Evolutionary conservation across 2,113 vertebrate species (phyloP).

Genomic region (Narcine bancroftii): DNA sequence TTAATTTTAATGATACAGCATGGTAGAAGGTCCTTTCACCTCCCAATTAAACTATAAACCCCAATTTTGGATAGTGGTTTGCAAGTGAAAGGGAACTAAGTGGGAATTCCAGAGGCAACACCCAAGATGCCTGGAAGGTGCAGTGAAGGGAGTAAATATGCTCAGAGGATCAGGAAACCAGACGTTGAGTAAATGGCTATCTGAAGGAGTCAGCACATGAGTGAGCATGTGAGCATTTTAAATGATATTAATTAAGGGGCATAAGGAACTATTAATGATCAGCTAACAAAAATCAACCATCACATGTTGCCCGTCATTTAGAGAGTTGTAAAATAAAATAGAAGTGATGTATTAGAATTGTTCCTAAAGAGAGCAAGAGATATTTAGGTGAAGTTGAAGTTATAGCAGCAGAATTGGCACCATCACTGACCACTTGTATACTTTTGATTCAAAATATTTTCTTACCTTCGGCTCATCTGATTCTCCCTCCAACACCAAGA

Average conservation of each 20-base stretch:
- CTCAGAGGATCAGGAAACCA: not conserved
- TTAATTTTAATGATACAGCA: too few species aligned
- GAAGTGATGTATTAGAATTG: not conserved
- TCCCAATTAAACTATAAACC: too few species aligned
- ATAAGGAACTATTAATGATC: not conserved
- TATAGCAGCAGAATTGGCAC: not conserved
- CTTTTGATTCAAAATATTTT: not conserved
- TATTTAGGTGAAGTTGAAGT: not conserved
- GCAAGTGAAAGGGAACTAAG: not conserved
- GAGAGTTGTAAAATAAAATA: not conserved
- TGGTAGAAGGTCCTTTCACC: too few species aligned
- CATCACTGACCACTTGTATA: not conserved
- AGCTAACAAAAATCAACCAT: not conserved
- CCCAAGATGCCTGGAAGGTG: not conserved
- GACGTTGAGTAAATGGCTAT: not conserved
- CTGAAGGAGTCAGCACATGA: not conserved
- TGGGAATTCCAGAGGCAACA: not conserved
- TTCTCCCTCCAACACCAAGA: constrained; percentile 63
- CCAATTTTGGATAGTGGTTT: too few species aligned
- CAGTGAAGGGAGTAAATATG: not conserved
- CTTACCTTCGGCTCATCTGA: constrained; percentile 63
- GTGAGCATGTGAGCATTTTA: not conserved
- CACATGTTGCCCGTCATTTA: not conserved
- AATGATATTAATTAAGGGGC: not conserved
- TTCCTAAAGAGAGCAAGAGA: not conserved